A percentile compares a stretch with the other conserved stretches of the same genome.
These are phyloP conservation scores for Actinernus sp. DNA, from an alignment of 92 coral and sea anemone genomes.

Conservation along the genomic window DNA sequence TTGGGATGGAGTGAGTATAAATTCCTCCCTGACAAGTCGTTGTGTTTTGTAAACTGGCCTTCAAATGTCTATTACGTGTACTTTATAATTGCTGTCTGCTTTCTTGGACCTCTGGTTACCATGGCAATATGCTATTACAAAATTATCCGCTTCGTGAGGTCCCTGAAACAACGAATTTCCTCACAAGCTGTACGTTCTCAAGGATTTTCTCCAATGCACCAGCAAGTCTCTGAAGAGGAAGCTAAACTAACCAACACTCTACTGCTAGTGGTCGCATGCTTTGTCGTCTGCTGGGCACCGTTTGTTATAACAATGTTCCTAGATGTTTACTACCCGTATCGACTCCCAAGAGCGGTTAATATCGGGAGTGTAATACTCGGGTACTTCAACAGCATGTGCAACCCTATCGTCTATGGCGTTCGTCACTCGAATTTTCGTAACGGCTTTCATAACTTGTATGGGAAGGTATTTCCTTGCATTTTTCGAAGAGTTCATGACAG, in stretches of 20 bases:
- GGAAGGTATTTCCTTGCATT: slow-evolving; percentile 21
- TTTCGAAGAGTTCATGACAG: too few species aligned
- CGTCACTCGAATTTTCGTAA: slow-evolving; percentile 45
- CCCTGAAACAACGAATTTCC: slow-evolving; percentile 13
- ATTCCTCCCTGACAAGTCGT: slow-evolving; percentile 80
- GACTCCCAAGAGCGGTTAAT: slow-evolving; percentile 67
- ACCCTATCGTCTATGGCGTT: slow-evolving; percentile 73
- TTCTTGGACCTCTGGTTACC: slow-evolving; percentile 75
- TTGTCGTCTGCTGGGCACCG: slow-evolving; percentile 86
- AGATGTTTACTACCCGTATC: slow-evolving; percentile 57
- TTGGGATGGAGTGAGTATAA: slow-evolving; percentile 86
- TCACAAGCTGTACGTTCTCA: background rate
- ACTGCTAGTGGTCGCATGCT: slow-evolving; percentile 80
- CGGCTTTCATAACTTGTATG: slow-evolving; percentile 38
- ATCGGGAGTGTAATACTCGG: slow-evolving; percentile 77
- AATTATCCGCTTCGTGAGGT: slow-evolving; percentile 69
- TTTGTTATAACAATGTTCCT: slow-evolving; percentile 88
- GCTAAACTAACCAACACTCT: slow-evolving; percentile 82
- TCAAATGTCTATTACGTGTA: slow-evolving; percentile 77
- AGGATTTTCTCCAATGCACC: background rate
- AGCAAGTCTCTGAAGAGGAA: slow-evolving; percentile 64
- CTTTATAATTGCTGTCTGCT: slow-evolving; percentile 77
- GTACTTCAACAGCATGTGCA: slow-evolving; percentile 86
- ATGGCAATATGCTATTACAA: slow-evolving; percentile 76
- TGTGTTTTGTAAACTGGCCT: slow-evolving; percentile 88